These are phyloP conservation scores for Coregonus suidteri DNA, from an alignment of 2,797 vertebrate genomes.

Conservation along the genomic window DNA sequence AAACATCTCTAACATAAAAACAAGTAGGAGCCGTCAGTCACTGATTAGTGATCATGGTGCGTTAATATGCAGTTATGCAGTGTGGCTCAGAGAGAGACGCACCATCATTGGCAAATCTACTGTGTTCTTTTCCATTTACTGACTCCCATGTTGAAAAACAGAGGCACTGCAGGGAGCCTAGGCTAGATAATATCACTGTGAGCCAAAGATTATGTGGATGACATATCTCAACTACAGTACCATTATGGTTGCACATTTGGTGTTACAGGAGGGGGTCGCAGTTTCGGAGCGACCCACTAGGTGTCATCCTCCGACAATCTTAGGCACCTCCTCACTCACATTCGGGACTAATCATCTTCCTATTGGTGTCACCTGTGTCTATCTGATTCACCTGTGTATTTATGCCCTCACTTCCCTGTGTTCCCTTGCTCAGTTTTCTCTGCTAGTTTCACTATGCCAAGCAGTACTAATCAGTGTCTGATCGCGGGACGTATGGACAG, in stretches of 20 bases:
- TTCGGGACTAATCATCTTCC: no score
- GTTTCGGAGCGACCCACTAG: no score
- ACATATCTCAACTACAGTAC: not conserved
- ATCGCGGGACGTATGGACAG: no score
- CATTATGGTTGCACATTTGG: not conserved
- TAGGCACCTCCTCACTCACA: no score
- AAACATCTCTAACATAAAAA: conserved; percentile 56
- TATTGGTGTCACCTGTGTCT: no score
- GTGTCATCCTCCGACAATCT: no score
- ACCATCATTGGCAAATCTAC: conserved; percentile 39
- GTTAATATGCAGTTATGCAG: conserved; percentile 46
- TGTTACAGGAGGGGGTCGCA: not conserved
- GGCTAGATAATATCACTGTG: not conserved
- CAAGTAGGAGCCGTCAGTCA: conserved; percentile 66
- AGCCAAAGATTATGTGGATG: not conserved
- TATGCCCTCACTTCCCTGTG: no score
- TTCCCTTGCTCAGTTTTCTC: no score
- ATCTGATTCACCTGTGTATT: no score
- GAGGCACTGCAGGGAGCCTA: not conserved
- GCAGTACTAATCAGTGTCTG: no score
- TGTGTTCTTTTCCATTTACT: conserved; percentile 15
- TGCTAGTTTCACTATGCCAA: no score
- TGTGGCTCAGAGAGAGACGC: conserved; percentile 4
- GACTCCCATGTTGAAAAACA: not conserved
- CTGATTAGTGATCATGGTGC: conserved; percentile 65